These are phyloP conservation scores for Grus americana DNA, from an alignment of 2,113 vertebrate genomes.

Conservation along the genomic window DNA sequence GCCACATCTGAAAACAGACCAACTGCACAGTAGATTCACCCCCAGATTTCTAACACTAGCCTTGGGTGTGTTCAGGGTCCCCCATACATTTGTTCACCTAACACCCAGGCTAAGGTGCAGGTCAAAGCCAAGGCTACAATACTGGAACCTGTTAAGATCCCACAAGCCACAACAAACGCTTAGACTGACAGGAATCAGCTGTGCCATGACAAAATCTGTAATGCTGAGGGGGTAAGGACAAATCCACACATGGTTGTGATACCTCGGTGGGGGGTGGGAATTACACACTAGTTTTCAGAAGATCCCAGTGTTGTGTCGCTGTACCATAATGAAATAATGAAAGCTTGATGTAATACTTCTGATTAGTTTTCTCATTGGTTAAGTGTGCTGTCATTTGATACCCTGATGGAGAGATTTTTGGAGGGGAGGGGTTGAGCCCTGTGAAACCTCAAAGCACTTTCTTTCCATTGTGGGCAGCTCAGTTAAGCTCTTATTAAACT, in stretches of 20 bases:
- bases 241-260: background rate
- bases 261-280: background rate
- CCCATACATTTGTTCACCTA: background rate
- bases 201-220: background rate
- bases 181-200: background rate
- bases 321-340: background rate
- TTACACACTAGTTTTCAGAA: background rate
- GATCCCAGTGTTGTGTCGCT: background rate
- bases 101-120: background rate
- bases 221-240: background rate
- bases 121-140: background rate
- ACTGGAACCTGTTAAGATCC: background rate
- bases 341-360: background rate
- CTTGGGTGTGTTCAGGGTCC: background rate
- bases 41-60: background rate
- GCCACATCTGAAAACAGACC: background rate
- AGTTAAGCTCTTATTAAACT: conserved; percentile 8
- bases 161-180: background rate
- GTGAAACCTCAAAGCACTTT: conserved; percentile 48
- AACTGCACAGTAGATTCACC: background rate
- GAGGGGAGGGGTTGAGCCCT: background rate
- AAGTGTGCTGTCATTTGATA: conserved; percentile 31
- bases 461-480: conserved; percentile 42
- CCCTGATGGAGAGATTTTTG: background rate
- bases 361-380: background rate